Conservation (phyloP, 2,888 invertebrate species). For the Drosophila meridiana region DNA sequence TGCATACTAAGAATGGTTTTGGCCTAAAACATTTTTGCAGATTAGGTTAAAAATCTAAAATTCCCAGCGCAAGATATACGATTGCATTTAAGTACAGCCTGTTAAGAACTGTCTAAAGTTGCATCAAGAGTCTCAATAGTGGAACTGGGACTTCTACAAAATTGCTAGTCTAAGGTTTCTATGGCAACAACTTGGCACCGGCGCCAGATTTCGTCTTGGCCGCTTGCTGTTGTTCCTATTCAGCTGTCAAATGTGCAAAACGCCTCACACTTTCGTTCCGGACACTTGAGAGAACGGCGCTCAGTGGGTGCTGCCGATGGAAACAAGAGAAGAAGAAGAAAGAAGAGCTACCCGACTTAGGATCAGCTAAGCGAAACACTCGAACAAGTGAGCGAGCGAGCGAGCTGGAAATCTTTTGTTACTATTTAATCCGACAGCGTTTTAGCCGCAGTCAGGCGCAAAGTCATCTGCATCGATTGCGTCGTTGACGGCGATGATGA, state of each 20-base stretch:
- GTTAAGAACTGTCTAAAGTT: background rate
- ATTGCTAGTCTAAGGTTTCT: background rate
- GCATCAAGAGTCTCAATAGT: background rate
- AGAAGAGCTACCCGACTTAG: conserved; percentile 35
- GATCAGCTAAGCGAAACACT: conserved; percentile 54
- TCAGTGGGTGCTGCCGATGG: conserved; percentile 25
- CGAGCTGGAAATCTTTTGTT: conserved; percentile 65
- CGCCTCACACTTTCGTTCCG: conserved; percentile 61
- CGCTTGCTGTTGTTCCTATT: conserved; percentile 52
- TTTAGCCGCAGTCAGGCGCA: conserved; percentile 65
- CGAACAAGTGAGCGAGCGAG: conserved; percentile 46
- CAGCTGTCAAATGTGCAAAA: conserved; percentile 66
- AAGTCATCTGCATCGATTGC: conserved; percentile 52
- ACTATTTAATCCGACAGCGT: conserved; percentile 59
- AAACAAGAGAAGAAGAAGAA: conserved; percentile 7
- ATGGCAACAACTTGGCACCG: conserved; percentile 30
- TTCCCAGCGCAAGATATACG: background rate
- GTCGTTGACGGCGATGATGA: conserved; percentile 12
- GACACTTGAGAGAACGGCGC: conserved; percentile 57
- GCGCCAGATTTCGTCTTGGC: conserved; percentile 39
- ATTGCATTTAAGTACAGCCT: background rate
- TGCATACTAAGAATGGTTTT: no score
- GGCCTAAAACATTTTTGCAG: background rate
- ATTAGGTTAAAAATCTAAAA: background rate
- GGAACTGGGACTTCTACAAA: background rate